Evolutionary conservation across 2,888 invertebrate genomes (phyloP), one percentile per base, ranked within the genome.

Genomic region (Erebia ligea): DNA sequence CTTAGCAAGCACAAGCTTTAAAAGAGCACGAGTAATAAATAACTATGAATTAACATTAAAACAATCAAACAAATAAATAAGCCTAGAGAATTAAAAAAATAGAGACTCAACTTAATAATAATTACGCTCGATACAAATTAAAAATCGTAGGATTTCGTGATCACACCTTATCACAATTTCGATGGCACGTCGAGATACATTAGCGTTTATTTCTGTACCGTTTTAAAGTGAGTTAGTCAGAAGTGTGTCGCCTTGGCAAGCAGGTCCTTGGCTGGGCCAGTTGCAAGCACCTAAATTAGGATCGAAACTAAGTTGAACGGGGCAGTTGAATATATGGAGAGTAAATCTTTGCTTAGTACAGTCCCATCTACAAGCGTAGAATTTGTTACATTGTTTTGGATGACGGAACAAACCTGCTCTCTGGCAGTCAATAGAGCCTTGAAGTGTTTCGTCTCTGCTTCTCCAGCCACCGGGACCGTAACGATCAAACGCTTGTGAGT

Each of bases 311-410:
- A 97, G 90, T 82, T 96, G 96, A 15, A 97, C 94, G 0, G 97
- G 97, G 80, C 97, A 97, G 81, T 96, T 96, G 86, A 97, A 96
- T 1, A 96, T 94, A 81, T 96, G 96, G 9, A 97, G 92, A 1
- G 96, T 96, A 84, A 95, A 97, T 78, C 95, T 94, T 77, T 96
- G 95, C 81, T 97, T 96, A 82, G 95, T 96, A 75, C 95, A 95
- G 84, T 97, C 97, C 96, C 96, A 97, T 85, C 96, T 94, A 84
- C 97, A 97, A 48, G 96, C 95, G 82, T 97, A 97, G 93, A 97
- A 97, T 83, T 97, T 97, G 84, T 97, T 96, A 82, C 97, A 97
- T 79, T 96, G 95, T 76, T 95, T 95, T 0, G 97, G 97, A 83
- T 97, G 97, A 92, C 94, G 94, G 93, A 93, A 95, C 74, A 93